phyloP scores from a whole-genome alignment of 2,888 invertebrate genomes.

The Xanthia togata region DNA sequence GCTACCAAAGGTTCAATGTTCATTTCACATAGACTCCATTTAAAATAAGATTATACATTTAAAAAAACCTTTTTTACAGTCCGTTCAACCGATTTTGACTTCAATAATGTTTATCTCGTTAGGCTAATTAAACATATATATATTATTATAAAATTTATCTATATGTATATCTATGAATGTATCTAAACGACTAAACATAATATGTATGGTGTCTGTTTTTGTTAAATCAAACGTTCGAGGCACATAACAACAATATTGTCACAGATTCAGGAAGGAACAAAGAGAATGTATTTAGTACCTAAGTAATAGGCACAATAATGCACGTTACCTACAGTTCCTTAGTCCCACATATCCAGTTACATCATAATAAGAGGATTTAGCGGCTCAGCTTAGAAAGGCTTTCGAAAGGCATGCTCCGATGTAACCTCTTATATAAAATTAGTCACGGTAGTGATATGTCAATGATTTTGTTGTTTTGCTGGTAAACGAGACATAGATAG shows the following conservation, averaged over 20 bases:
- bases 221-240: background rate
- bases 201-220: too few species aligned
- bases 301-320: constrained; percentile 16
- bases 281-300: constrained; percentile 26
- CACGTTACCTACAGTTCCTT: constrained; percentile 21
- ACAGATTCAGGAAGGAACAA: constrained; percentile 27
- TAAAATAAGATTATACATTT: too few species aligned
- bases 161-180: too few species aligned
- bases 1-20: too few species aligned
- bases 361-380: constrained; percentile 62
- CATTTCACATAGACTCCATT: too few species aligned
- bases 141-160: too few species aligned
- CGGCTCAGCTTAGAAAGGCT: constrained; percentile 68
- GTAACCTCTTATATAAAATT: constrained; percentile 62
- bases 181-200: too few species aligned
- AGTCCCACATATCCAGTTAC: constrained; percentile 63
- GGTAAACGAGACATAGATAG: too few species aligned
- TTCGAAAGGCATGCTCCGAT: constrained; percentile 65
- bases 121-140: too few species aligned
- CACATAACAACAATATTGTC: background rate
- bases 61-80: too few species aligned
- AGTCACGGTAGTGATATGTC: constrained; percentile 48
- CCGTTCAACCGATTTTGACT: too few species aligned
- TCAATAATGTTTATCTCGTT: too few species aligned
- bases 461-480: constrained; percentile 30